Evolutionary conservation across 1,140 invertebrate species (phyloP).

Genomic region (Rhopalosiphum padi): DNA sequence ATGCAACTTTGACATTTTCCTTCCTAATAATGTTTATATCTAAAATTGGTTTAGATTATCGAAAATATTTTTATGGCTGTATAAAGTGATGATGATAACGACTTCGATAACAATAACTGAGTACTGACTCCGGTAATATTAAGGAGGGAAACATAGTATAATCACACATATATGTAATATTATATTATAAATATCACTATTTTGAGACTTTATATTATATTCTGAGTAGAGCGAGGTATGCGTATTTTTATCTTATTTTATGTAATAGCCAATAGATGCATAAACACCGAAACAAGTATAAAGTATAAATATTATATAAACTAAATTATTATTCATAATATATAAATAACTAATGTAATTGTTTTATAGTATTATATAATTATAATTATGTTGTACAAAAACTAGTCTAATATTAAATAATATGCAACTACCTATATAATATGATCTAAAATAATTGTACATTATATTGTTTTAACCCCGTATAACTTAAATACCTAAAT

Average conservation of each 20-base stretch:
- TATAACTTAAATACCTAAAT: too few species aligned
- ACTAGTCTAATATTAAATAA: too few species aligned
- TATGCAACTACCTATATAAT: too few species aligned
- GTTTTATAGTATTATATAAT: too few species aligned
- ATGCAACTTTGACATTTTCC: not conserved
- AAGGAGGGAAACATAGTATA: not conserved
- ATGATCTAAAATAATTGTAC: too few species aligned
- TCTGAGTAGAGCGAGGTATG: not conserved
- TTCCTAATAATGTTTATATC: not conserved
- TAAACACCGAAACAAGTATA: not conserved
- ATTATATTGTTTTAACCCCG: too few species aligned
- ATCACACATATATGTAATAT: not conserved
- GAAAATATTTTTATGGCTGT: not conserved
- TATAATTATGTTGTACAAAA: not conserved
- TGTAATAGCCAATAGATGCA: not conserved
- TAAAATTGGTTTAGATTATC: not conserved
- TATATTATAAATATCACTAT: not conserved
- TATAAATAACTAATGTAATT: too few species aligned
- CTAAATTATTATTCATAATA: not conserved
- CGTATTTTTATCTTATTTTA: not conserved
- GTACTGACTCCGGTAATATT: not conserved
- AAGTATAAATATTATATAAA: not conserved
- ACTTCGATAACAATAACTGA: not conserved
- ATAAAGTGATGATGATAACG: not conserved
- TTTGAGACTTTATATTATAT: not conserved